These are phyloP conservation scores for Climacteris rufus DNA, from an alignment of 2,113 vertebrate genomes.

Conservation along the genomic window DNA sequence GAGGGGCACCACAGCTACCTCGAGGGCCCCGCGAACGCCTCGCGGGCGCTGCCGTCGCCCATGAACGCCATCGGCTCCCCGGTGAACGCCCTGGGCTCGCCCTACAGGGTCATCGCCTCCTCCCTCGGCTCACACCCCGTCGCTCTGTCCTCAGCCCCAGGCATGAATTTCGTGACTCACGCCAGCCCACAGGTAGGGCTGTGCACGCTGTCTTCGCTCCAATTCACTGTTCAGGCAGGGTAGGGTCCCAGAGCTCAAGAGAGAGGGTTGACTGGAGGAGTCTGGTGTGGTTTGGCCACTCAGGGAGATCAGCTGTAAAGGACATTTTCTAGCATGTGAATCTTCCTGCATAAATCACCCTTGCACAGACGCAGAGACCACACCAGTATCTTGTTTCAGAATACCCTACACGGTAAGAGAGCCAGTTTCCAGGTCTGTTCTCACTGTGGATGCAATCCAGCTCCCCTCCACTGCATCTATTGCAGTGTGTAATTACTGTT, in stretches of 20 bases:
- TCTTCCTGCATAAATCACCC: background rate
- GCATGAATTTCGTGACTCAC: slow-evolving; percentile 62
- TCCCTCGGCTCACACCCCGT: slow-evolving; percentile 63
- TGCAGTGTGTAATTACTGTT: background rate
- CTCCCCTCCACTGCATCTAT: background rate
- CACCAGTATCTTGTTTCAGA: background rate
- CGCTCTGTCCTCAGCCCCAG: slow-evolving; percentile 52
- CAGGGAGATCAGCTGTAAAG: background rate
- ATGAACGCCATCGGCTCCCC: slow-evolving; percentile 54
- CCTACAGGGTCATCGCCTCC: slow-evolving; percentile 68
- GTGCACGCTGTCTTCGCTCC: fast-evolving
- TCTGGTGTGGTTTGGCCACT: background rate
- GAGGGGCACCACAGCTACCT: slow-evolving; percentile 66
- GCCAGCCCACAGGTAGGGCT: slow-evolving; percentile 67
- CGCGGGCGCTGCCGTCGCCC: slow-evolving; percentile 32
- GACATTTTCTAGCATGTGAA: background rate
- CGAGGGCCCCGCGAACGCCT: slow-evolving; percentile 31
- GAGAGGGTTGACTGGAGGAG: background rate
- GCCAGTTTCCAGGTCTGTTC: background rate
- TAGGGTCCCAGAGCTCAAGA: background rate
- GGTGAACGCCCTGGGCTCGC: slow-evolving; percentile 34
- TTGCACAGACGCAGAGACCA: background rate
- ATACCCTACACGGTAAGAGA: background rate
- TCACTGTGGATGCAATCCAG: background rate
- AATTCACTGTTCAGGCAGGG: fast-evolving